Conservation (phyloP, 1,140 invertebrate species). For the Cryptotermes secundus region DNA sequence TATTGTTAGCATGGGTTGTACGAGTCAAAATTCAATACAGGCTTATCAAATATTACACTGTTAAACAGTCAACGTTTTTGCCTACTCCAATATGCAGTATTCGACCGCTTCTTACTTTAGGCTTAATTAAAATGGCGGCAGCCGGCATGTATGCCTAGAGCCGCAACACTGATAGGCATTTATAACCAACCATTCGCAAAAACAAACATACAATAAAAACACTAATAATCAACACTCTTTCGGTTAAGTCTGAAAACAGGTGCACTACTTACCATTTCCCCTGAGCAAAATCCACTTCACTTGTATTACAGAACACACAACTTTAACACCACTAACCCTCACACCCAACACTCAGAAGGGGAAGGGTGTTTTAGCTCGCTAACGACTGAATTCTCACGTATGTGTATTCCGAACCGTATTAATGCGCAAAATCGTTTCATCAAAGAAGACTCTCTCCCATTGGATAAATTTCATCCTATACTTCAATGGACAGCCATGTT, state of each 20-base stretch:
- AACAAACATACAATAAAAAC: not conserved
- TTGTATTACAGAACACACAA: slow-evolving; percentile 4
- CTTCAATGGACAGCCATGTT: not conserved
- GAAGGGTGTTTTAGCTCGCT: slow-evolving; percentile 34
- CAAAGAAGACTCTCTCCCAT: slow-evolving; percentile 19
- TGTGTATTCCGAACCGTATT: slow-evolving; percentile 12
- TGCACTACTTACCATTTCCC: slow-evolving; percentile 31
- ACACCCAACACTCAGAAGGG: slow-evolving; percentile 35
- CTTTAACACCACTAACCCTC: slow-evolving; percentile 35
- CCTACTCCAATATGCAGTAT: not conserved
- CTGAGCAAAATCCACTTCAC: slow-evolving; percentile 28
- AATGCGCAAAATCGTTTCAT: slow-evolving; percentile 26
- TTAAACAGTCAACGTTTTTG: not conserved
- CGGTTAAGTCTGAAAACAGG: not conserved
- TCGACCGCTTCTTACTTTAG: not conserved
- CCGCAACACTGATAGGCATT: not conserved
- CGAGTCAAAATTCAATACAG: not conserved
- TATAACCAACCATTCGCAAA: not conserved
- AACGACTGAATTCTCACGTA: slow-evolving; percentile 32
- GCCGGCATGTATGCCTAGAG: slow-evolving; percentile 38
- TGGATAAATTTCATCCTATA: not conserved
- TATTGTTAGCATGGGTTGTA: not conserved
- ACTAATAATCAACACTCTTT: not conserved
- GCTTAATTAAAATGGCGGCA: slow-evolving; percentile 39
- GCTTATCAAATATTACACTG: too few species aligned